Percentiles rank a stretch among this genome's conserved stretches.
phyloP scores from a whole-genome alignment of 2,113 vertebrate genomes.

The Brachypteracias leptosomus region DNA sequence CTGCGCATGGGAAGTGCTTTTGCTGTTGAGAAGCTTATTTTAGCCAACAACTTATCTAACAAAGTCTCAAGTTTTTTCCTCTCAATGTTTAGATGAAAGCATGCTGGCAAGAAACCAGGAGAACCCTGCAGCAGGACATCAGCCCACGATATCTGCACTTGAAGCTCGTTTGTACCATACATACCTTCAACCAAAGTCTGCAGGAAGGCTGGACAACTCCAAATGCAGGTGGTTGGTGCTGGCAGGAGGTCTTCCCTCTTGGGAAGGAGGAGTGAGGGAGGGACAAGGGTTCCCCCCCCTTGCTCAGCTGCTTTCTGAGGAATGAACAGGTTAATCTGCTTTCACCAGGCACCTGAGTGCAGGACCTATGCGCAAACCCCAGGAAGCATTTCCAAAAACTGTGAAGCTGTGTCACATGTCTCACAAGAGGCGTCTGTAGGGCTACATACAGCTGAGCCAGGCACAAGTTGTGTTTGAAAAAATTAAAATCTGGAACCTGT shows the following conservation, averaged over 20 bases:
- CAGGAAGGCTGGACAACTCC: neutral
- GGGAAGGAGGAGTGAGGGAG: neutral
- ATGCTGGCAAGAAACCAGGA: neutral
- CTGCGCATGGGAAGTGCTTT: neutral
- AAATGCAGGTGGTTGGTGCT: neutral
- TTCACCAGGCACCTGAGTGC: neutral
- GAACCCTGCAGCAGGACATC: neutral
- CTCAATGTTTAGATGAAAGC: neutral
- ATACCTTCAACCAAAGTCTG: neutral
- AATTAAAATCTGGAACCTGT: neutral
- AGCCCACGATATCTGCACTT: neutral
- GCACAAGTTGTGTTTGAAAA: neutral
- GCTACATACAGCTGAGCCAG: neutral
- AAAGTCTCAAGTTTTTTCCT: neutral
- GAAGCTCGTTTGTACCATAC: neutral
- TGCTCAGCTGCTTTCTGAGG: neutral
- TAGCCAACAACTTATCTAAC: neutral
- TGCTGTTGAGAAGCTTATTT: neutral
- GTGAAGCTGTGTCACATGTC: rapidly evolving
- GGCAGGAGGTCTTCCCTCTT: neutral
- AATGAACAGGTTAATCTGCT: neutral
- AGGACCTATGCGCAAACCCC: neutral
- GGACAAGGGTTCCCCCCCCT: neutral
- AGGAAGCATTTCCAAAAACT: neutral
- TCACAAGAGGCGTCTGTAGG: neutral